Percentiles rank a stretch among this genome's conserved stretches.
Conservation (phyloP, 2,888 invertebrate species). For the Notodromas monacha region DNA sequence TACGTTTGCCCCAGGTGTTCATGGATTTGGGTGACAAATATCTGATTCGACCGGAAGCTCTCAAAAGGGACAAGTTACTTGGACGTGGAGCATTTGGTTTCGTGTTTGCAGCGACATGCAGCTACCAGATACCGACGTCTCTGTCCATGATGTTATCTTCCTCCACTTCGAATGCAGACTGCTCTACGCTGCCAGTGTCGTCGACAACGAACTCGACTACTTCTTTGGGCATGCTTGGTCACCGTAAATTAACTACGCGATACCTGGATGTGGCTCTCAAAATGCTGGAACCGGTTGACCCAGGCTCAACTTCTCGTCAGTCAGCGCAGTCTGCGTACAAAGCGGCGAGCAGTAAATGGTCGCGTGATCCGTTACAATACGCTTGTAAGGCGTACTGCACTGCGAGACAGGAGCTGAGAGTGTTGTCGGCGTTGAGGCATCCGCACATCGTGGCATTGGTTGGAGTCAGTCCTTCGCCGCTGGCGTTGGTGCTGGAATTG, state of each 20-base stretch:
- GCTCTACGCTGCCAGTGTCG: no score
- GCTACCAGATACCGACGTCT: no score
- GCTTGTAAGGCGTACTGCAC: conserved; percentile 88
- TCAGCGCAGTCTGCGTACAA: background rate
- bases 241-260: no score
- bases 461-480: conserved; percentile 56
- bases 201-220: no score
- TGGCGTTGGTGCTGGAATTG: conserved; percentile 54
- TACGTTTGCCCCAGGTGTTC: conserved; percentile 30
- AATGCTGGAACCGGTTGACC: conserved; percentile 73
- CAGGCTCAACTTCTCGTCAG: conserved; percentile 15
- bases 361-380: conserved; percentile 58
- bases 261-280: conserved; percentile 67
- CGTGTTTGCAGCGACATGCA: conserved; percentile 40
- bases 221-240: no score
- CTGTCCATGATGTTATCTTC: background rate
- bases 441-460: conserved; percentile 67
- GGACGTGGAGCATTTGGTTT: conserved; percentile 97
- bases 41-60: conserved; percentile 44
- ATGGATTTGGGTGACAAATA: conserved; percentile 51
- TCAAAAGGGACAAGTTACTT: conserved; percentile 29
- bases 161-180: no score
- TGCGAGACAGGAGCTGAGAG: conserved; percentile 68
- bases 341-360: conserved; percentile 62
- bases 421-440: conserved; percentile 50